Evolutionary conservation across 2,797 vertebrate species (phyloP), one percentile per base, ranked within the genome.

Genomic region (Oryzias sinensis): DNA sequence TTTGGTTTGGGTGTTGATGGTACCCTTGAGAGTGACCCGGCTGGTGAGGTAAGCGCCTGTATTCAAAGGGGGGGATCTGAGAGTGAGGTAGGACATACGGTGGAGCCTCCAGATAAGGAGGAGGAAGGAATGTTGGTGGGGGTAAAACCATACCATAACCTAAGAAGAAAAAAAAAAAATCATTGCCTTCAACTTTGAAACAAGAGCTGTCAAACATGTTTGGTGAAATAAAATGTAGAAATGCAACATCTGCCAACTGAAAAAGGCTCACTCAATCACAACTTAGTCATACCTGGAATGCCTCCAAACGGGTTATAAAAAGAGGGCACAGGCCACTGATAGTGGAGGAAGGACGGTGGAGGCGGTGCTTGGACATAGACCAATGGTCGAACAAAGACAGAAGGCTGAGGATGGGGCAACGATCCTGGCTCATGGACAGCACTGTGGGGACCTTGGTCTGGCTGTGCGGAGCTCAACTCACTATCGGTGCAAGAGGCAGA

Each of bases 131-230:
- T 1, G 74, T 74, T 17, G 87, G 83, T 1, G 74, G 73, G 27
- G 87, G 83, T 74, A 88, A 76, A n/a, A 80, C 74, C 84, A 88
- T 76, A 37, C 86, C 73, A 22, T 85, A 88, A 49, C 87, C 89
- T 88, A 51, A 48, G n/a, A 49, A 14, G 24, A 0, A 22, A 22
- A 18, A 5, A 22, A 0, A 3, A 18, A 37, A 33, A 33, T 9
- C 20, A 22, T 2, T 3, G 3, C 8, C 9, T 11, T 4, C 11
- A 11, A 37, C 9, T 11, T 37, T 37, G 9, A 11, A 37, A 37
- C 33, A 37, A 37, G 33, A 2, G 11, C 9, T 37, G 9, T 3
- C 33, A 37, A 37, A 11, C 3, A 37, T 37, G 13, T 22, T 37
- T 11, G 33, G 33, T 11, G 9, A 37, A 37, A 11, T 4, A 2